Conservation (phyloP, 2,113 vertebrate genomes). For the Amazona guildingii region DNA sequence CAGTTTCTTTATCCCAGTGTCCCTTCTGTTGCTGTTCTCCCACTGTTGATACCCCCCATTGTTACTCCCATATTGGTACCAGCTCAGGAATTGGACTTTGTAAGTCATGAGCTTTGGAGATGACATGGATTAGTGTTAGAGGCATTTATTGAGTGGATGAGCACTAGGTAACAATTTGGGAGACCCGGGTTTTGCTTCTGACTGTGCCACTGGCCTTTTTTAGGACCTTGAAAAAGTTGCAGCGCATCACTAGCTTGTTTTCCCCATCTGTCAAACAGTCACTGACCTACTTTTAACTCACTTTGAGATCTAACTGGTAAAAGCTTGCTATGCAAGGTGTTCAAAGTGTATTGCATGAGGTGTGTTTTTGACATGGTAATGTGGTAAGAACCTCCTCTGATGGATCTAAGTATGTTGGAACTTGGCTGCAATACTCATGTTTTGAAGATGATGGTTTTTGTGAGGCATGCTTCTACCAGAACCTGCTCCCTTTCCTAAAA, state of each 20-base stretch:
- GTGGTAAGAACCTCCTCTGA: background rate
- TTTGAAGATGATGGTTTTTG: background rate
- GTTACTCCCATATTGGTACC: background rate
- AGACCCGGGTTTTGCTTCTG: background rate
- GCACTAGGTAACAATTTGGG: background rate
- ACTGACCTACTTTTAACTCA: slow-evolving; percentile 1
- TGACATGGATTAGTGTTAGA: background rate
- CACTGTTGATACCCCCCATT: background rate
- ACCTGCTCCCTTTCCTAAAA: background rate
- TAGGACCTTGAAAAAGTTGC: background rate
- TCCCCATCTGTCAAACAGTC: slow-evolving; percentile 13
- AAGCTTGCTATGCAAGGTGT: background rate
- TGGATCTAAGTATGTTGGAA: background rate
- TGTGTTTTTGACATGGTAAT: background rate
- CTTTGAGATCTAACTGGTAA: slow-evolving; percentile 6
- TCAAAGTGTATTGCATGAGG: background rate
- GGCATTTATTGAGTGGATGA: background rate
- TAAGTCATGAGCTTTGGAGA: background rate
- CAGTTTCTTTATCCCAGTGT: background rate
- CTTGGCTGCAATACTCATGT: background rate
- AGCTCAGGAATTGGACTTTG: background rate
- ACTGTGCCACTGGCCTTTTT: background rate
- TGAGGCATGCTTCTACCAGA: background rate
- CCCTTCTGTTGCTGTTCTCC: background rate
- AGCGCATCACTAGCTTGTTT: background rate